phyloP scores from a whole-genome alignment of 2,888 invertebrate species.

The Drymonia ruficornis region DNA sequence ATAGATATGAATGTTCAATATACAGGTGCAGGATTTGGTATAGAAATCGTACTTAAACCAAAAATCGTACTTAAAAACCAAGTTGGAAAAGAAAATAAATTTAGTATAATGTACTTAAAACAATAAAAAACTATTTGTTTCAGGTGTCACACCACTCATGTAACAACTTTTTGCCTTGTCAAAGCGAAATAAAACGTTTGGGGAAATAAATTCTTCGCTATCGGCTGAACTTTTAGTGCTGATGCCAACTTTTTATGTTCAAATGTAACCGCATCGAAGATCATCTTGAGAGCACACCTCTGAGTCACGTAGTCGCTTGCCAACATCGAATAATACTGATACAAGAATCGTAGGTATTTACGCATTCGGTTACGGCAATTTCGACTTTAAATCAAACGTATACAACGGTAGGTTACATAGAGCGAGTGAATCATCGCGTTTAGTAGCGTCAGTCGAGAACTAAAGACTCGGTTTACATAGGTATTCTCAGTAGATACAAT shows the following conservation, averaged over 20 bases:
- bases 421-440: constrained; percentile 67
- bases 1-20: too few relatives aligned
- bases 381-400: constrained; percentile 52
- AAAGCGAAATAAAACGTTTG: constrained; percentile 1
- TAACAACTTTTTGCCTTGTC: neutral
- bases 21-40: too few relatives aligned
- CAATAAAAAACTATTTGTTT: neutral
- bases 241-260: constrained; percentile 43
- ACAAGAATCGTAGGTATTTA: constrained; percentile 51
- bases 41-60: too few relatives aligned
- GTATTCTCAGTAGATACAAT: constrained; percentile 45
- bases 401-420: constrained; percentile 42
- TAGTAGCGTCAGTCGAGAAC: constrained; percentile 67
- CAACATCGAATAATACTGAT: constrained; percentile 57
- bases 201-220: constrained; percentile 28
- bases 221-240: constrained; percentile 33
- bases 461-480: constrained; percentile 68
- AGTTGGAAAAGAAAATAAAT: too few relatives aligned
- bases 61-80: too few relatives aligned
- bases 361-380: constrained; percentile 48
- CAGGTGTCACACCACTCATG: neutral
- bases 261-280: constrained; percentile 46
- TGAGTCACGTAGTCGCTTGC: constrained; percentile 73
- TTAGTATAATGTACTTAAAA: too few relatives aligned
- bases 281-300: constrained; percentile 67